These are phyloP conservation scores for Archips crataeganus DNA, from an alignment of 2,888 invertebrate species.

Conservation along the genomic window DNA sequence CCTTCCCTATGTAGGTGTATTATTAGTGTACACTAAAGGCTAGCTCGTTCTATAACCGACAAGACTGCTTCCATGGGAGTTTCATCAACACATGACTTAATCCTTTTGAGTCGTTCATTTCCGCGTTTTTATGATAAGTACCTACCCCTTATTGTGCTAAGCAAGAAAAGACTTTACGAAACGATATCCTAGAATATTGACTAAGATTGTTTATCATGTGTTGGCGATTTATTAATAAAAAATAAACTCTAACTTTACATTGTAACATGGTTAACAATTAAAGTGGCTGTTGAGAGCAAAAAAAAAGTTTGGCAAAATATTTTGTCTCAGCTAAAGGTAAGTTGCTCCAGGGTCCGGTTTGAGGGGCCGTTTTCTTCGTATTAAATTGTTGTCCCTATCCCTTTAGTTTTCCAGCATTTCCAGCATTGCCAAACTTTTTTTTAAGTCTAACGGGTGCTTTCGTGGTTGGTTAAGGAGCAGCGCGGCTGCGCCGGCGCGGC, in stretches of 20 bases:
- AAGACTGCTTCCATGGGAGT: constrained; percentile 23
- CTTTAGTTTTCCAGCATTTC: neutral
- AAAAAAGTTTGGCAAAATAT: constrained; percentile 39
- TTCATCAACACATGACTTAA: neutral
- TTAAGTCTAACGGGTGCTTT: constrained; percentile 31
- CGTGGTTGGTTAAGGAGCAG: constrained; percentile 55
- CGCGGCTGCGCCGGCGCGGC: constrained; percentile 35
- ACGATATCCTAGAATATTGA: constrained; percentile 31
- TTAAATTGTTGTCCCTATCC: neutral
- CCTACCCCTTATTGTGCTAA: constrained; percentile 26
- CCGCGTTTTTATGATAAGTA: constrained; percentile 29
- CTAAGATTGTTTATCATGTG: constrained; percentile 38
- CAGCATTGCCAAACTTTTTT: constrained; percentile 40
- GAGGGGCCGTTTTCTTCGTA: constrained; percentile 11
- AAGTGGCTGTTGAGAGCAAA: constrained; percentile 37
- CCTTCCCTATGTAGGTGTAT: constrained; percentile 19
- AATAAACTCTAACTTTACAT: constrained; percentile 26
- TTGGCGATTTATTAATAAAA: constrained; percentile 29
- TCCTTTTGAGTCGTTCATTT: constrained; percentile 11
- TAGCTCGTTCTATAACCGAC: constrained; percentile 13
- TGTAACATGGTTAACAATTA: constrained; percentile 36
- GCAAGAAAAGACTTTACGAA: constrained; percentile 36
- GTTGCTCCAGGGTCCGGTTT: constrained; percentile 2
- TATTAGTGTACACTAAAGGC: constrained; percentile 13
- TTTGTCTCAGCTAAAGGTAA: constrained; percentile 28